Base-by-base conservation (phyloP, 2,888 invertebrate species). In the Neoascia interrupta region DNA sequence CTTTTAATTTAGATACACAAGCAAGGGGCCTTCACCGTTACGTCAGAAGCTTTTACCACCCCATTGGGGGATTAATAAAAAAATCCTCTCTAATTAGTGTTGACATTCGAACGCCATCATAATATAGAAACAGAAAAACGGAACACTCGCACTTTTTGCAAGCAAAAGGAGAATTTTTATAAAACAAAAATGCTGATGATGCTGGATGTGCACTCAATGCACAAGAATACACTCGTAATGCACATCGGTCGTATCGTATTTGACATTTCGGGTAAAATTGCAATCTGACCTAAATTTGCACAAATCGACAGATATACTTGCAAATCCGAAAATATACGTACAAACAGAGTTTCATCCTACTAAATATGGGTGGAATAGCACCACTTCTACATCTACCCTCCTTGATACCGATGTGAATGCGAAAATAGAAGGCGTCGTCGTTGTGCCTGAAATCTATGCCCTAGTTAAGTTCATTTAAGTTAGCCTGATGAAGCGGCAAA, bases 401-500 rank as follows among this genome's bases (percentile, higher is more conserved):
- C 41, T n/a, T 26, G 37, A 53, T 31, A 61, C 31, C 45, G 10
- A 63, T 54, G 36, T 11, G 36, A 41, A 6, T 34, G n/a, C 39
- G 31, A 53, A 28, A 41, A n/a, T 16, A 56, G 45, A 11, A 3
- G 28, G 18, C 26, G 31, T 37, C 15, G 10, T n/a, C 11, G 26
- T 53, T 39, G 43, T 31, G 37, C 56, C 51, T 63, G 49, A 56
- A 63, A 43, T 43, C 61, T 34, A 49, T 61, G 60, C 47, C 61
- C 43, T 23, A 51, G 69, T 37, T 61, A 39, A 75, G 70, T 70
- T 75, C 70, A 51, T 75, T 75, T 56, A 70, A 70, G 75, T 70
- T 51, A 69, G 49, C 31, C 54, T 36, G 54, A 63, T 61, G 56
- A 53, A 69, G 41, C 54, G 41, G 49, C 47, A 68, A 60, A 66